Evolutionary conservation across 2,888 invertebrate genomes (phyloP).

Genomic region (Latrodectus elegans): DNA sequence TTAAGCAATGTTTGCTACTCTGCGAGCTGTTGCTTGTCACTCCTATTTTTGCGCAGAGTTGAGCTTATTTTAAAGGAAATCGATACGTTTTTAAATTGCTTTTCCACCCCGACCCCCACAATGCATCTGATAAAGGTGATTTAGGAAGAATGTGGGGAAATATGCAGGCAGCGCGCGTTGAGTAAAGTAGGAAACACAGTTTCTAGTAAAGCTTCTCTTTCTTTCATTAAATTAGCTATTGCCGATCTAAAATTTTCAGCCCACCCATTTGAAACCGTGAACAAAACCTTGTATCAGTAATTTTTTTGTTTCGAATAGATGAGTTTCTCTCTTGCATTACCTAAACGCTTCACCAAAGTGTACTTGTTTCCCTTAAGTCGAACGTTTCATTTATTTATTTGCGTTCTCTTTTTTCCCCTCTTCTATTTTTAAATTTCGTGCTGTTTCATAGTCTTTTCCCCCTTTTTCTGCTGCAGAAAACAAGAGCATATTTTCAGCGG

Average conservation of each 20-base stretch:
- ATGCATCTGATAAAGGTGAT: conserved; percentile 67
- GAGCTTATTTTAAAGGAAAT: conserved; percentile 64
- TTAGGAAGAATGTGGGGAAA: conserved; percentile 38
- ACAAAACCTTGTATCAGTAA: conserved; percentile 2
- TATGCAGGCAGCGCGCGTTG: neutral
- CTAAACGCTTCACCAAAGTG: conserved; percentile 14
- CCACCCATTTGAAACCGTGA: conserved; percentile 21
- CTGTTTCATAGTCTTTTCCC: neutral
- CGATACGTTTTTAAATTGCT: conserved; percentile 65
- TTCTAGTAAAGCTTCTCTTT: conserved; percentile 10
- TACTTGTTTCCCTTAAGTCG: neutral
- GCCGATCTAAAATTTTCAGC: conserved; percentile 27
- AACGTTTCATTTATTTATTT: neutral
- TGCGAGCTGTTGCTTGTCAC: conserved; percentile 16
- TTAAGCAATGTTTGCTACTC: conserved; percentile 36
- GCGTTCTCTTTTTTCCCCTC: neutral
- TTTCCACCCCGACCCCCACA: conserved; percentile 23
- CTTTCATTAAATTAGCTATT: conserved; percentile 53
- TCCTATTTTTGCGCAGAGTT: neutral
- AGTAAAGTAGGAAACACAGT: neutral
- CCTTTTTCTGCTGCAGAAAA: neutral
- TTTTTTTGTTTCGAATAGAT: conserved; percentile 39
- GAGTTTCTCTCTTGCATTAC: conserved; percentile 1
- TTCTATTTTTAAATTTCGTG: neutral
- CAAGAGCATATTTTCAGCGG: neutral